These are phyloP conservation scores for Caenorhabditis sp. DNA, from an alignment of 2,888 invertebrate species.

Conservation along the genomic window DNA sequence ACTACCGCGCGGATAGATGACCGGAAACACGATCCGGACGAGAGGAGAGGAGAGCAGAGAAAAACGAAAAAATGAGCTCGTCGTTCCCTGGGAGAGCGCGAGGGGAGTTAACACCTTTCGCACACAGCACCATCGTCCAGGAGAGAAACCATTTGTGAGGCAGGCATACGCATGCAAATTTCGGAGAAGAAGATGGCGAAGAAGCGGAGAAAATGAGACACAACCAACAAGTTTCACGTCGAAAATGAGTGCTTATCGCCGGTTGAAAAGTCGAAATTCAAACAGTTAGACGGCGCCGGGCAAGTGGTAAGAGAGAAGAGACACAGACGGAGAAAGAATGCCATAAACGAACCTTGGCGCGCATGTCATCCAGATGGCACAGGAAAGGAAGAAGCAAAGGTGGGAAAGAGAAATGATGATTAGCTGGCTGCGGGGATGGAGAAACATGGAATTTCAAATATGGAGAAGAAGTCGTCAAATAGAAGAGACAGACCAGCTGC, in stretches of 20 bases:
- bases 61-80: slow-evolving; percentile 11
- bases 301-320: slow-evolving; percentile 10
- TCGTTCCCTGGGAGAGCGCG: background rate
- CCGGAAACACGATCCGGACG: slow-evolving; percentile 28
- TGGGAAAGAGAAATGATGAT: slow-evolving; percentile 5
- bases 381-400: slow-evolving; percentile 17
- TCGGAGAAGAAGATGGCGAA: background rate
- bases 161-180: slow-evolving; percentile 14
- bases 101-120: slow-evolving; percentile 59
- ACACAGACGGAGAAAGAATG: slow-evolving; percentile 36
- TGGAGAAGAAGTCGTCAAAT: slow-evolving; percentile 6
- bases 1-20: slow-evolving; percentile 15
- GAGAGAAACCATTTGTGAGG: background rate
- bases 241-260: slow-evolving; percentile 40
- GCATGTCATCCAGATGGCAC: slow-evolving; percentile 62
- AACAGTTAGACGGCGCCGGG: slow-evolving; percentile 37
- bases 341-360: slow-evolving; percentile 51
- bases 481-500: slow-evolving; percentile 26
- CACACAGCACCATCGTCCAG: slow-evolving; percentile 38
- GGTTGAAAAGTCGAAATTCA: slow-evolving; percentile 55
- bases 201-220: slow-evolving; percentile 15
- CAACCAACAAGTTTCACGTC: slow-evolving; percentile 40
- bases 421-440: slow-evolving; percentile 8
- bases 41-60: background rate
- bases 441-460: slow-evolving; percentile 23